Evolutionary conservation across 2,797 vertebrate species (phyloP).

Genomic region (Myotis pilosus): DNA sequence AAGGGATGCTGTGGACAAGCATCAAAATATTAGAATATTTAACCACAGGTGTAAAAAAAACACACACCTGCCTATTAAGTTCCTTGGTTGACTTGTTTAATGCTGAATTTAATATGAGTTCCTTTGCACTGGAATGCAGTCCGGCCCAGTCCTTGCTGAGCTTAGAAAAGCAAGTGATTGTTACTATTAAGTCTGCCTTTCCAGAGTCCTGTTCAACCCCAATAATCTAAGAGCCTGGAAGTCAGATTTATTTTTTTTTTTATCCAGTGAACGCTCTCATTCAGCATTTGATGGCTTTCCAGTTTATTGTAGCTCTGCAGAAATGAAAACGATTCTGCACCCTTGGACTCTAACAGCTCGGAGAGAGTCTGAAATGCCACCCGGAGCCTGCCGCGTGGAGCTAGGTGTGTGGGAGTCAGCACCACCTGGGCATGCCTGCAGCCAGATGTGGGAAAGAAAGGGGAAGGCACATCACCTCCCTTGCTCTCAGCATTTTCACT

Average conservation of each 20-base stretch:
- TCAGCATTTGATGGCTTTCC: conserved; percentile 44
- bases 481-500: neutral
- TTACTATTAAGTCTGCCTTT: conserved; percentile 73
- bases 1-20: conserved; percentile 66
- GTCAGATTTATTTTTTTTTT: conserved; percentile 60
- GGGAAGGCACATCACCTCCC: accelerated
- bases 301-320: conserved; percentile 64
- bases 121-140: conserved; percentile 47
- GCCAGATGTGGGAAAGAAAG: neutral
- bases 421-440: neutral
- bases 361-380: conserved; percentile 58
- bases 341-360: conserved; percentile 36
- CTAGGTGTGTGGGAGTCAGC: neutral
- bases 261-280: conserved; percentile 52
- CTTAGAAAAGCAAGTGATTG: conserved; percentile 59
- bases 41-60: neutral
- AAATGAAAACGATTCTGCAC: conserved; percentile 60
- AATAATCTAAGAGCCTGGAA: conserved; percentile 63
- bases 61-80: neutral
- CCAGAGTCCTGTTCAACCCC: conserved; percentile 58
- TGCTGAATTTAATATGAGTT: conserved; percentile 48
- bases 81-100: conserved; percentile 8
- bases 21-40: conserved; percentile 71
- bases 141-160: conserved; percentile 20
- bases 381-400: neutral